Evolutionary conservation across 1,140 invertebrate genomes (phyloP).

Genomic region (Pogonus chalceus): DNA sequence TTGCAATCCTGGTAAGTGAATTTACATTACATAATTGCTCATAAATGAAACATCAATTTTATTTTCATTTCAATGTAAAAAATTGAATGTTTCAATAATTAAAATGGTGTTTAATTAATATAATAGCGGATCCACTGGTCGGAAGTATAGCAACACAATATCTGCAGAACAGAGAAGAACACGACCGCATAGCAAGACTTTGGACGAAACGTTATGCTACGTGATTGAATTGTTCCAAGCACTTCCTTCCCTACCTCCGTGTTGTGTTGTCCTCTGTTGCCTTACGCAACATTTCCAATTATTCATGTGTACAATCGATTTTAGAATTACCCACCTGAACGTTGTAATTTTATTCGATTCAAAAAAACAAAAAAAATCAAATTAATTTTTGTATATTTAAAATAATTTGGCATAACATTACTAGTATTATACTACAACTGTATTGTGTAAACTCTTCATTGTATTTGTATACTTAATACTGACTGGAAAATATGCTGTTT

Average conservation of each 20-base stretch:
- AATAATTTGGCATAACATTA: background rate
- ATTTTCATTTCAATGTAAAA: background rate
- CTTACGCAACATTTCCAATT: conserved; percentile 1
- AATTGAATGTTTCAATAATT: too few relatives aligned
- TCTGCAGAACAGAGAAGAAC: conserved; percentile 92
- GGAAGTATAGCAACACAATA: conserved; percentile 98
- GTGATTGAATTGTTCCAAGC: conserved; percentile 45
- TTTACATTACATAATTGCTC: too few relatives aligned
- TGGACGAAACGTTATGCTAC: conserved; percentile 98
- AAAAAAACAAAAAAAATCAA: background rate
- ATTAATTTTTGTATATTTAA: background rate
- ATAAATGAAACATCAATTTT: too few relatives aligned
- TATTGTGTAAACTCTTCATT: background rate
- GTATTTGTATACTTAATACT: background rate
- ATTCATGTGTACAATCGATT: conserved; percentile 4
- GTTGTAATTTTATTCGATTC: background rate
- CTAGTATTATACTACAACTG: background rate
- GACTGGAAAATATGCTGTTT: background rate
- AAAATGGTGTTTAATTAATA: conserved; percentile 12
- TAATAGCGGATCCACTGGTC: conserved; percentile 88
- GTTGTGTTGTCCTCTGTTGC: conserved; percentile 12
- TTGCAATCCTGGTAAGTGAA: conserved; percentile 79
- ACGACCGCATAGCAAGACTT: conserved; percentile 92
- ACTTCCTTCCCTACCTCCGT: conserved; percentile 20
- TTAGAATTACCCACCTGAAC: background rate